A percentile compares a stretch with the other conserved stretches of the same genome.
These are phyloP conservation scores for Cerastoderma edule DNA, from an alignment of 2,888 invertebrate genomes.

Conservation along the genomic window DNA sequence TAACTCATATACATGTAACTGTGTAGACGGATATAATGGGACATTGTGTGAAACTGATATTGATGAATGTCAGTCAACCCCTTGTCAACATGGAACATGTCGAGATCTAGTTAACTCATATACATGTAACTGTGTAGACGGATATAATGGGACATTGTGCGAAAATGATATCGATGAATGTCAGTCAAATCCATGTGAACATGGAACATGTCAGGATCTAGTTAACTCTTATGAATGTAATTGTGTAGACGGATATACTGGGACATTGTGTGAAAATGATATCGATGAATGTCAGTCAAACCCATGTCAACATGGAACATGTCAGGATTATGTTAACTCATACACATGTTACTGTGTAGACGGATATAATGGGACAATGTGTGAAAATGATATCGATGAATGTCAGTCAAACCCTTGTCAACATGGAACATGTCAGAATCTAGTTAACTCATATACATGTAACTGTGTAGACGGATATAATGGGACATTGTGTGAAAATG, in stretches of 20 bases:
- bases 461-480: background rate
- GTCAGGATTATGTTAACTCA: background rate
- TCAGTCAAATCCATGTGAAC: constrained; percentile 1
- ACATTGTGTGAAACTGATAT: background rate
- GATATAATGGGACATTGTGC: background rate
- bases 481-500: constrained; percentile 55
- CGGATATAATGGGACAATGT: background rate
- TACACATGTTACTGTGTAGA: background rate
- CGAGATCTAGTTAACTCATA: background rate
- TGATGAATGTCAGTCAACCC: background rate
- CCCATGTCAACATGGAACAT: background rate
- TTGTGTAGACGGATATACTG: background rate
- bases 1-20: background rate
- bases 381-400: background rate
- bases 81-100: background rate
- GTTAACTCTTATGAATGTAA: background rate
- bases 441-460: background rate
- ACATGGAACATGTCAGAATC: background rate
- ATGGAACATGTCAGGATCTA: background rate
- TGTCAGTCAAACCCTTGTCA: background rate
- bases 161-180: background rate
- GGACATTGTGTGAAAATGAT: background rate
- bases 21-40: background rate
- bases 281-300: constrained; percentile 1
- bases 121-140: background rate